phyloP scores from a whole-genome alignment of 2,113 vertebrate genomes.

The Mellivora capensis region DNA sequence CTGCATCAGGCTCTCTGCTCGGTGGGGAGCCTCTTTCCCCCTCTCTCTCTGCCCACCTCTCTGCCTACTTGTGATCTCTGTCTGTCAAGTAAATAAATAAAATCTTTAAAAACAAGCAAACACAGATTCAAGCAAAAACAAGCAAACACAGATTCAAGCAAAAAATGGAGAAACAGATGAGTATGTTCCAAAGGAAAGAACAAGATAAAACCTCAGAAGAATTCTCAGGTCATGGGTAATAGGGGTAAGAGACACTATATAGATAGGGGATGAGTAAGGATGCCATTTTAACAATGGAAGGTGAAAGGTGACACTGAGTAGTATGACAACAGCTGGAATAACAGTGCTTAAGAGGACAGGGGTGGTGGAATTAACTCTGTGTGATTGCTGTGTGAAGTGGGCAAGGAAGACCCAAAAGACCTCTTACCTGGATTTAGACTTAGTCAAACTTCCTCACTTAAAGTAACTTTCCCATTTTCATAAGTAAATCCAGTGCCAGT shows the following conservation, averaged over 20 bases:
- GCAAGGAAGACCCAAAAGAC: not conserved
- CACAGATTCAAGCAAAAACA: not conserved
- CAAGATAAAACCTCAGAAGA: not conserved
- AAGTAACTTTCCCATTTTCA: not conserved
- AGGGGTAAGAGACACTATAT: not conserved
- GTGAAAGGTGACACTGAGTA: not conserved
- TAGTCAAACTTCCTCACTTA: not conserved
- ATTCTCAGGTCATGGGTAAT: not conserved
- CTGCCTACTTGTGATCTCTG: no score
- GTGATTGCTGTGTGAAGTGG: not conserved
- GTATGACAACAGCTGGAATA: not conserved
- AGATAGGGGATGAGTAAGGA: not conserved
- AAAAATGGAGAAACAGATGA: not conserved
- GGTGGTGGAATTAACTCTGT: not conserved
- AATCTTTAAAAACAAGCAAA: no score
- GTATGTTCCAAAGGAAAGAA: not conserved
- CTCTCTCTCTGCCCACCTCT: no score
- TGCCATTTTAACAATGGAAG: accelerated
- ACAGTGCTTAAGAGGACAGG: not conserved
- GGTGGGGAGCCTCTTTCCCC: no score
- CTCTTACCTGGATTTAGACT: not conserved
- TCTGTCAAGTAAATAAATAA: no score
- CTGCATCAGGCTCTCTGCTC: no score
- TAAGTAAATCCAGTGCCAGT: not conserved
- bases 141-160: not conserved